These are phyloP conservation scores for Apomyelois bistriatella DNA, from an alignment of 2,888 invertebrate species.

Conservation along the genomic window DNA sequence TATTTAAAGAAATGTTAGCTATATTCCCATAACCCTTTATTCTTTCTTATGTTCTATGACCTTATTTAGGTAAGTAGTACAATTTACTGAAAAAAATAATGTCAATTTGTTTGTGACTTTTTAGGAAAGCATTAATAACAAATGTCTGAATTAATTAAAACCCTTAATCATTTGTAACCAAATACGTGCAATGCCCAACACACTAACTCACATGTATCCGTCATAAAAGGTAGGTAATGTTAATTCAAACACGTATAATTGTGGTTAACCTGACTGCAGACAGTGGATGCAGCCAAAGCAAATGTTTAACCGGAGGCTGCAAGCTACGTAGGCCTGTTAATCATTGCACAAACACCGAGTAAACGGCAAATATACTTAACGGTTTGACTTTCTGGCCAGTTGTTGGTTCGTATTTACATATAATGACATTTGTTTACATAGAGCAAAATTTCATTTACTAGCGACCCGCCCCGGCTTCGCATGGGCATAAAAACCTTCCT, in stretches of 20 bases:
- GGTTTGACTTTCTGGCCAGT: not conserved
- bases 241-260: slow-evolving; percentile 3
- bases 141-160: no score
- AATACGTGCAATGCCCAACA: not conserved
- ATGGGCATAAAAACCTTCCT: no score
- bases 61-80: no score
- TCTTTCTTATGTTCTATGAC: no score
- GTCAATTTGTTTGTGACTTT: no score
- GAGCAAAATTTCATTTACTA: no score
- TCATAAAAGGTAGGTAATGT: not conserved
- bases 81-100: no score
- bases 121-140: no score
- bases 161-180: no score
- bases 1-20: no score
- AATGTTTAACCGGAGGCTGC: slow-evolving; percentile 7
- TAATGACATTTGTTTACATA: not conserved
- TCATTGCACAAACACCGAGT: slow-evolving; percentile 5
- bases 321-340: slow-evolving; percentile 3
- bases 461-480: no score
- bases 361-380: slow-evolving; percentile 3
- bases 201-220: not conserved
- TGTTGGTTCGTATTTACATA: not conserved
- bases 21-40: no score
- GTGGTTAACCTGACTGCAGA: not conserved
- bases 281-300: slow-evolving; percentile 8